Percentiles rank a stretch among this genome's conserved stretches.
phyloP scores from a whole-genome alignment of 2,797 vertebrate species.

The Leucoraja ocellata region DNA sequence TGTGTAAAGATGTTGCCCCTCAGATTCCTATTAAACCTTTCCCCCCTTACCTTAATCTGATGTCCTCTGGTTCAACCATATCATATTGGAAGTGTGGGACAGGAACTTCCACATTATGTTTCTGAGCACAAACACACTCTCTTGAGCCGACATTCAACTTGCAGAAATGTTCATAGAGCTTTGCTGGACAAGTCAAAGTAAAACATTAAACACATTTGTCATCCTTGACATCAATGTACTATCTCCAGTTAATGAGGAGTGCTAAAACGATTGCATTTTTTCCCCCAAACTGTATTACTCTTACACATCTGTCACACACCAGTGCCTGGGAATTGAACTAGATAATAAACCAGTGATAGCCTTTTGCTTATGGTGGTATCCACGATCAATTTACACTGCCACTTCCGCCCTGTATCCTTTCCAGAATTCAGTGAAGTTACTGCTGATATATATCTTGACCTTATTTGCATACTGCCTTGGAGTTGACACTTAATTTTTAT shows the following conservation, averaged over 20 bases:
- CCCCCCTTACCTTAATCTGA: too few relatives aligned
- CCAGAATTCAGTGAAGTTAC: too few relatives aligned
- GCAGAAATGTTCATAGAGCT: not conserved
- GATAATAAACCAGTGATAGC: not conserved
- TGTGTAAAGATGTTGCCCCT: too few relatives aligned
- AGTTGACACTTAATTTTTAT: not conserved
- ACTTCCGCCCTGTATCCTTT: too few relatives aligned
- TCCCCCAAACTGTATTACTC: not conserved
- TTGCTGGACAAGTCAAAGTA: not conserved
- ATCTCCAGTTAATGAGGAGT: not conserved
- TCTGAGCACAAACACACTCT: not conserved
- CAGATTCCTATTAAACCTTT: too few relatives aligned
- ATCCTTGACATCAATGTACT: not conserved
- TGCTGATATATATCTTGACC: not conserved
- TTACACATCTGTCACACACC: not conserved
- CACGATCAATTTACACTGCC: not conserved
- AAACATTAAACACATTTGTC: not conserved
- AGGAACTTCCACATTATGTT: conserved; percentile 41
- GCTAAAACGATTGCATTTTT: not conserved
- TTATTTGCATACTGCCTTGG: not conserved
- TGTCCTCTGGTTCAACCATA: conserved; percentile 35
- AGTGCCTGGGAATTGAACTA: not conserved
- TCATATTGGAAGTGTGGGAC: conserved; percentile 42
- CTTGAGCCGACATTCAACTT: conserved; percentile 31
- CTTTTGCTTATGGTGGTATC: not conserved